phyloP scores from a whole-genome alignment of 2,113 vertebrate species.

The Cairina moschata region DNA sequence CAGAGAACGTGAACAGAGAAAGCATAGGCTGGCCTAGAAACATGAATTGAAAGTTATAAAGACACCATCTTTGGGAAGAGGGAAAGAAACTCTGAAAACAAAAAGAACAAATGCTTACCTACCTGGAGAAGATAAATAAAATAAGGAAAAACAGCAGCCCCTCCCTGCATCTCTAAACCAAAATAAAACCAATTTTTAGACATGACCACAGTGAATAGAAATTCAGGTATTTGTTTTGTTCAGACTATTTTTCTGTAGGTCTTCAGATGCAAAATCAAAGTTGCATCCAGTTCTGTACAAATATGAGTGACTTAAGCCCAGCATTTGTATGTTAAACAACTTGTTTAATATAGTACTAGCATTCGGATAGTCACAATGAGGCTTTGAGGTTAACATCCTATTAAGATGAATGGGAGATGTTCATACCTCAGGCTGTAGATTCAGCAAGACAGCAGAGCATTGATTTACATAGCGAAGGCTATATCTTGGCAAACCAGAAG shows the following conservation, averaged over 20 bases:
- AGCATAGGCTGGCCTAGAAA: background rate
- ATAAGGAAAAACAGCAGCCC: background rate
- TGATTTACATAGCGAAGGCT: constrained; percentile 32
- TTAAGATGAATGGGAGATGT: constrained; percentile 27
- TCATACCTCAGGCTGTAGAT: constrained; percentile 48
- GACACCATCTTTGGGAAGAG: background rate
- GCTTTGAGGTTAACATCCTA: constrained; percentile 38
- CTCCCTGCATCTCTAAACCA: background rate
- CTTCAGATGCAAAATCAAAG: background rate
- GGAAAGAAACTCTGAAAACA: background rate
- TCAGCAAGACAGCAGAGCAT: constrained; percentile 23
- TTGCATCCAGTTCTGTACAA: background rate
- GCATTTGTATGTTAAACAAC: constrained; percentile 8
- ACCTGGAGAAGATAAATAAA: background rate
- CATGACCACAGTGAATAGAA: background rate
- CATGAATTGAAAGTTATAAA: background rate
- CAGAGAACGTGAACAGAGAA: background rate
- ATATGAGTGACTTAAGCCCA: background rate
- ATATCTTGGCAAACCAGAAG: constrained; percentile 19
- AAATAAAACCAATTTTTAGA: background rate
- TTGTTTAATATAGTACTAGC: constrained; percentile 24
- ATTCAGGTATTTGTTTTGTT: background rate
- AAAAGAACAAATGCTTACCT: background rate
- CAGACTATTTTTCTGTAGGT: background rate
- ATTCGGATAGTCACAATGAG: constrained; percentile 13